Base-by-base conservation (phyloP, 2,797 vertebrate species). In the Rhinophrynus dorsalis region DNA sequence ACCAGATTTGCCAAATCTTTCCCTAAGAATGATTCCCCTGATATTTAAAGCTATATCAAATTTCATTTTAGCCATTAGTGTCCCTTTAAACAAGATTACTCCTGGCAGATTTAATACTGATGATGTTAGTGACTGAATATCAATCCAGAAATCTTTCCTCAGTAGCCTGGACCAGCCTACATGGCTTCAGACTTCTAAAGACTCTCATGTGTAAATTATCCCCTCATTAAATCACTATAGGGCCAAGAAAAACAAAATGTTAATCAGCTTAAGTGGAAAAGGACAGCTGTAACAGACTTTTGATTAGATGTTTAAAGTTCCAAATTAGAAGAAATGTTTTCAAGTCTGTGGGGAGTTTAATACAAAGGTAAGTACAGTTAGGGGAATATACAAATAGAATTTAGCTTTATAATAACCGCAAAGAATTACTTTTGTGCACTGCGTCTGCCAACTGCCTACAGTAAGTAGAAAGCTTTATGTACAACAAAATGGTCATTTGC, bases 221-320 rank as follows among this genome's bases (percentile, higher is more conserved):
- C 8, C 18, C 33, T 7, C 15, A 45, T 33, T 10, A 60, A 17
- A 26, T 60, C 7, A 26, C n/a, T 44, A 27, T 35, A 35, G 18
- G 44, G 51, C 47, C 67, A 69, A 62, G 20, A 54, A 55, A 69
- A 61, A 62, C 15, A 69, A 44, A 61, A 55, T 62, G 57, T 62
- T 58, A 62, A 20, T 61, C 67, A 8, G n/a, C 30, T 10, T 33
- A 52, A 33, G 26, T 37, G 13, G 29, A 38, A 50, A 7, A 6
- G 57, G 64, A 67, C 52, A 67, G 40, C 11, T 37, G 42, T n/a
- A 44, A 18, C 17, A 20, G 17, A 10, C 37, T 52, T 35, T 35
- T 60, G 26, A 33, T 68, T 44, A 26, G 27, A 35, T 45, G 20
- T 42, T 24, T 40, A n/a, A 23, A 32, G 5, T 15, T 68, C n/a